Base-by-base conservation (phyloP, 2,797 vertebrate genomes). In the Buceros bicornis region DNA sequence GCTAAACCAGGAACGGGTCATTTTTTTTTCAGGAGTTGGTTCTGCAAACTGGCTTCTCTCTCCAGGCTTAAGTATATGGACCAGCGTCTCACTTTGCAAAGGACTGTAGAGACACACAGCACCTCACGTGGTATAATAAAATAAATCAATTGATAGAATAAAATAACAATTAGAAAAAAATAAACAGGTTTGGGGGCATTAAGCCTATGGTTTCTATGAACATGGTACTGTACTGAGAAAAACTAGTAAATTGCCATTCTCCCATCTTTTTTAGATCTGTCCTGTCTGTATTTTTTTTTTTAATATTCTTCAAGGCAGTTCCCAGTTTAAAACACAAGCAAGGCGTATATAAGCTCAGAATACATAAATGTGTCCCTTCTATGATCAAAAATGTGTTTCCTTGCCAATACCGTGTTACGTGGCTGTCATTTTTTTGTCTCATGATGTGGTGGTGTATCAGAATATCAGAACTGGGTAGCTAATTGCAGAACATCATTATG, bases 241-340 rank as follows among this genome's bases (percentile, higher is more conserved):
- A 83, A 37, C 2, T 7, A 65, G 21, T 71, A 11, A 79, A 64
- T 8, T 80, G 24, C 16, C 5, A 22, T 65, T 87, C 19, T 80
- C 17, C 31, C 19, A n/a, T 51, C 3, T 51, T 51, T 80, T 92
- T 94, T 58, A 72, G 14, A n/a, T 56, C 48, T 89, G 19, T 62
- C 8, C 5, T 76, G 10, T 47, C 6, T 42, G 66, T 10, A 0
- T 0, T 1, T 35, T 42, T n/a, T 37, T n/a, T 3, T 0, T 12
- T 54, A 26, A 5, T 24, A 1, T 62, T 81, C 31, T 79, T 57
- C 47, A 62, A 40, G 64, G 14, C 56, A 86, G 69, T 69, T 88
- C 17, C 26, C 25, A 28, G 16, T 80, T 79, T 47, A 80, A 84
- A 84, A 31, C 42, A 85, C 31, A 80, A 65, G 56, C 40, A 58